Evolutionary conservation across 2,797 vertebrate genomes (phyloP).

Genomic region (Neoniphon sammara): DNA sequence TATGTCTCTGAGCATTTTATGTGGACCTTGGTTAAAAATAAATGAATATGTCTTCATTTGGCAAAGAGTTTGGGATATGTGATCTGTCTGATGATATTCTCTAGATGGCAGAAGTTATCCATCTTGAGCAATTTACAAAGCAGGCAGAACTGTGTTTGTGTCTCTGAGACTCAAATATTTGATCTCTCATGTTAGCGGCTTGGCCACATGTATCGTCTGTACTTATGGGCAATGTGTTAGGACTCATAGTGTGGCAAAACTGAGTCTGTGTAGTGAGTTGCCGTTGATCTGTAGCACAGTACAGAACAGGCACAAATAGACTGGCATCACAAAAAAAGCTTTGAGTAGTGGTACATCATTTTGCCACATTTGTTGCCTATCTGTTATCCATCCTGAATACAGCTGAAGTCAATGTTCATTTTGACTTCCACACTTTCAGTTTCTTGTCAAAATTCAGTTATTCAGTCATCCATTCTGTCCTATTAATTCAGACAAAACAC

Average conservation of each 20-base stretch:
- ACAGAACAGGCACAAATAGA: conserved; percentile 2
- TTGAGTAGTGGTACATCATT: neutral
- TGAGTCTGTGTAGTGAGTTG: neutral
- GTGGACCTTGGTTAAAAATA: neutral
- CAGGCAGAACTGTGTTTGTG: neutral
- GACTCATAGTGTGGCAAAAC: neutral
- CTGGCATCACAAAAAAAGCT: neutral
- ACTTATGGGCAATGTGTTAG: neutral
- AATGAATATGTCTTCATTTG: neutral
- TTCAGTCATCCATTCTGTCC: neutral
- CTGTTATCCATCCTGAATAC: neutral
- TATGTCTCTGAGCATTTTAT: neutral
- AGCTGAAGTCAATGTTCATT: conserved; percentile 1
- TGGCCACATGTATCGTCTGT: neutral
- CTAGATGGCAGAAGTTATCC: conserved; percentile 68
- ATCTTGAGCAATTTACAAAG: neutral
- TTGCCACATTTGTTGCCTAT: neutral
- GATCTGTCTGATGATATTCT: conserved; percentile 22
- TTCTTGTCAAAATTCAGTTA: neutral
- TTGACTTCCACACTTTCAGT: neutral
- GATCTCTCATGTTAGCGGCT: neutral
- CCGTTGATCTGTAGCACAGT: neutral
- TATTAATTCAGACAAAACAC: conserved; percentile 1
- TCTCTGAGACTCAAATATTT: neutral
- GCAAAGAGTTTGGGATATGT: neutral